Evolutionary conservation across 2,888 invertebrate species (phyloP).

Genomic region (Fragum sueziense): DNA sequence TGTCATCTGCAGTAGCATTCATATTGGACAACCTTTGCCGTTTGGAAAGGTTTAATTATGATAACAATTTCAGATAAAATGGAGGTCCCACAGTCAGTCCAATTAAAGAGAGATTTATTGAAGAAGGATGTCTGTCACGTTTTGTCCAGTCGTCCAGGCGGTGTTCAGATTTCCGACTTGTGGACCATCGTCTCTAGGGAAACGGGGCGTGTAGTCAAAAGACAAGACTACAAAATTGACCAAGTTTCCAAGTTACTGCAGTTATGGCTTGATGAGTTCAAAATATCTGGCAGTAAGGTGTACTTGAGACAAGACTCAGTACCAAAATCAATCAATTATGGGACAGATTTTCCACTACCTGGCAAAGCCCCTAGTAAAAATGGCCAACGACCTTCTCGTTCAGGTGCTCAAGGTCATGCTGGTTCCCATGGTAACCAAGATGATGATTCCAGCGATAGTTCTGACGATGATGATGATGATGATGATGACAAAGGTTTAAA

Average conservation of each 20-base stretch:
- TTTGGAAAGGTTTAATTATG: neutral
- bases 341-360: neutral
- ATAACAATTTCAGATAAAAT: conserved; percentile 1
- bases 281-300: neutral
- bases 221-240: conserved; percentile 34
- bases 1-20: too few species aligned
- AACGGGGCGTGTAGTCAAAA: conserved; percentile 24
- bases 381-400: too few species aligned
- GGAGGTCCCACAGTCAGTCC: neutral
- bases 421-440: neutral
- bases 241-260: conserved; percentile 36
- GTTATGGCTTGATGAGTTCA: conserved; percentile 24
- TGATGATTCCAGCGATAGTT: too few species aligned
- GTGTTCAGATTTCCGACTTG: conserved; percentile 19
- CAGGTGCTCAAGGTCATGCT: neutral
- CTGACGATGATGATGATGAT: neutral
- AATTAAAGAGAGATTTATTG: conserved; percentile 9
- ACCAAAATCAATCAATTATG: neutral
- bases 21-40: neutral
- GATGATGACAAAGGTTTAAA: neutral
- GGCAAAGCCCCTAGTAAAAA: too few species aligned
- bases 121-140: conserved; percentile 43
- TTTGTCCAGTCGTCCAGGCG: conserved; percentile 24
- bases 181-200: conserved; percentile 34
- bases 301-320: neutral